Conservation (phyloP, 2,797 vertebrate genomes). For the Malacoraja senta region DNA sequence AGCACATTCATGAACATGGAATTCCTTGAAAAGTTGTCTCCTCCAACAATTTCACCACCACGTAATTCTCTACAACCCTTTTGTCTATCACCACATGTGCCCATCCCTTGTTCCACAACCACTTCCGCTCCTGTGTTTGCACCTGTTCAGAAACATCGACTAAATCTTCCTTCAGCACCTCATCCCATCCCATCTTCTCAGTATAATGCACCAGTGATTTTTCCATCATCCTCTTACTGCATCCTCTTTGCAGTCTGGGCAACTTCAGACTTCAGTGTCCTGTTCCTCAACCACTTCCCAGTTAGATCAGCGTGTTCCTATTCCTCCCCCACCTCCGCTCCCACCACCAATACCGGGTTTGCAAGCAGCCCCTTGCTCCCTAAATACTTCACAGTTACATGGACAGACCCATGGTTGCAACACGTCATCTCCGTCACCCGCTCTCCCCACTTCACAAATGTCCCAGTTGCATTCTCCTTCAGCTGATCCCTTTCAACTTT, state of each 20-base stretch:
- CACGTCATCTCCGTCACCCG: background rate
- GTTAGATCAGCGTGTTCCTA: background rate
- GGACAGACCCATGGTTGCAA: background rate
- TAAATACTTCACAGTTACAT: background rate
- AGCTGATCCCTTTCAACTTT: background rate
- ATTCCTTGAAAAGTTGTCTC: slow-evolving; percentile 61
- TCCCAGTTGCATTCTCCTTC: background rate
- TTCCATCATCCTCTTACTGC: background rate
- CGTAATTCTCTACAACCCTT: background rate
- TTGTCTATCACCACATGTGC: slow-evolving; percentile 40
- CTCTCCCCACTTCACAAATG: background rate
- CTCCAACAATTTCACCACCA: slow-evolving; percentile 7
- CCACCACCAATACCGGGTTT: background rate
- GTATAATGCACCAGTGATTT: background rate
- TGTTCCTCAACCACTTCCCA: background rate
- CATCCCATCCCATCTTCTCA: background rate
- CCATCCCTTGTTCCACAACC: slow-evolving; percentile 22
- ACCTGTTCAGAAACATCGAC: background rate
- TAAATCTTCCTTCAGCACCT: background rate
- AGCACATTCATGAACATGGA: slow-evolving; percentile 61
- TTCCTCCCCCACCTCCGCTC: slow-evolving; percentile 37
- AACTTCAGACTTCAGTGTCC: background rate
- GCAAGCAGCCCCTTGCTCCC: background rate
- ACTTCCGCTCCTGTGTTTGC: background rate
- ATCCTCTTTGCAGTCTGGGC: background rate